Evolutionary conservation across 2,113 vertebrate genomes (phyloP), one percentile per base, ranked within the genome.

Genomic region (Ellobius talpinus): DNA sequence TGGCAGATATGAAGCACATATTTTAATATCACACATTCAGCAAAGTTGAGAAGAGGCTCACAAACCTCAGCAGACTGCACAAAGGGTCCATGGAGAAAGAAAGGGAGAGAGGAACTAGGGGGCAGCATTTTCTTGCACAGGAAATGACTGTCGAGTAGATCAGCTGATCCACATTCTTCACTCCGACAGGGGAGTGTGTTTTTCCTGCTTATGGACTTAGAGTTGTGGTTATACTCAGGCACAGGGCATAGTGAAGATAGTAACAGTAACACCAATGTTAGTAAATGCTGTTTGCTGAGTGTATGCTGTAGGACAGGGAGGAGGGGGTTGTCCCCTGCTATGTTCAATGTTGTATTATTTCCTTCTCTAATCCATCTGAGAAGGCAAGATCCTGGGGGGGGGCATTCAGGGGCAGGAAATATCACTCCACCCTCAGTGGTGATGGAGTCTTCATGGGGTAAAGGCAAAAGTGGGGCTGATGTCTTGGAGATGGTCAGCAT

Each of bases 161-260:
- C 36, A 42, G 23, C 63, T 55, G 55, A 68, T 39, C 61, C 26
- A 63, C 4, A 36, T 21, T 78, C 33, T 95, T 77, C 66, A 52
- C 17, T 42, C 58, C 36, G 88, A 45, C 5, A 79, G 58, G 10
- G 33, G 1, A 74, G 1, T 70, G 5, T 84, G 39, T 89, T 74
- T 39, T 65, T 89, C 39, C 36, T 94, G 87, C 42, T 7, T 68
- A 4, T 61, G 78, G 33, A 24, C 82, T 90, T 86, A 65, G 93
- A 24, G n/a, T 9, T 85, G 50, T 36, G 29, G 31, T 29, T 33
- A 26, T 39, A 77, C 31, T 26, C n/a, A 16, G 17, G 68, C 58
- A 31, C 90, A 45, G 47, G 65, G 55, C 47, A 47, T 95, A 36
- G 66, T 50, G 21, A 91, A 63, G 84, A 96, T 73, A 50, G 55